A percentile compares a stretch with the other conserved stretches of the same genome.
Conservation (phyloP, 2,888 invertebrate species). For the Atethmia centrago region DNA sequence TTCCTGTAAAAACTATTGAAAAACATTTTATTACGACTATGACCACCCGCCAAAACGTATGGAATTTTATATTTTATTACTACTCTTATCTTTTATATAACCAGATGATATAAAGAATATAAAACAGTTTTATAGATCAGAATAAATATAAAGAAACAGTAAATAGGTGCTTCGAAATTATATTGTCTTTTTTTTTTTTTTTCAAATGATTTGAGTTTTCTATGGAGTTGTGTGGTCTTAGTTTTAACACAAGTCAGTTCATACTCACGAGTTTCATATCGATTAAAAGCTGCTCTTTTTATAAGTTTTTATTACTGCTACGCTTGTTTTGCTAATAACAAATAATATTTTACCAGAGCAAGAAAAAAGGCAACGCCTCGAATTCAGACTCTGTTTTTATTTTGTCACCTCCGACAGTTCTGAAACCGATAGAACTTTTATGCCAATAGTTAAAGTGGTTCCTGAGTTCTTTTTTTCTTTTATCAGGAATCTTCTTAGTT, state of each 20-base stretch:
- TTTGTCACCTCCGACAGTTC: not conserved
- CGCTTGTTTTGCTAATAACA: not conserved
- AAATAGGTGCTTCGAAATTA: constrained; percentile 12
- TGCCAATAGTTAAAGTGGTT: not conserved
- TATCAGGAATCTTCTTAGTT: not conserved
- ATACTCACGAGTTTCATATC: not conserved
- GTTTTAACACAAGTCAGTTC: not conserved
- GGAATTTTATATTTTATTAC: constrained; percentile 40
- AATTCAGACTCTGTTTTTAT: too few relatives aligned
- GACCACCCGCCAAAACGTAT: constrained; percentile 51
- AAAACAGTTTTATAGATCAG: constrained; percentile 37
- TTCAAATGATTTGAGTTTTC: not conserved
- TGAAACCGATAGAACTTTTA: too few relatives aligned
- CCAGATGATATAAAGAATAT: constrained; percentile 24
- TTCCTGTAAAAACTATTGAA: constrained; percentile 46
- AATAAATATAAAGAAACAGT: constrained; percentile 15
- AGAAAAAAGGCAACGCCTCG: not conserved
- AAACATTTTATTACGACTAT: constrained; percentile 41
- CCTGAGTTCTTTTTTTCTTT: not conserved
- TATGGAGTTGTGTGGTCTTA: not conserved
- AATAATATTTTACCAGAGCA: not conserved
- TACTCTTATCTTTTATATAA: constrained; percentile 12
- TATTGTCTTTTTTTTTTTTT: not conserved
- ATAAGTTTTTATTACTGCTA: too few relatives aligned
- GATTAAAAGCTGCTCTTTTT: not conserved